Percentiles rank a stretch among this genome's conserved stretches.
Conservation (phyloP, 2,888 invertebrate genomes). For the Epinotia brunnichana region DNA sequence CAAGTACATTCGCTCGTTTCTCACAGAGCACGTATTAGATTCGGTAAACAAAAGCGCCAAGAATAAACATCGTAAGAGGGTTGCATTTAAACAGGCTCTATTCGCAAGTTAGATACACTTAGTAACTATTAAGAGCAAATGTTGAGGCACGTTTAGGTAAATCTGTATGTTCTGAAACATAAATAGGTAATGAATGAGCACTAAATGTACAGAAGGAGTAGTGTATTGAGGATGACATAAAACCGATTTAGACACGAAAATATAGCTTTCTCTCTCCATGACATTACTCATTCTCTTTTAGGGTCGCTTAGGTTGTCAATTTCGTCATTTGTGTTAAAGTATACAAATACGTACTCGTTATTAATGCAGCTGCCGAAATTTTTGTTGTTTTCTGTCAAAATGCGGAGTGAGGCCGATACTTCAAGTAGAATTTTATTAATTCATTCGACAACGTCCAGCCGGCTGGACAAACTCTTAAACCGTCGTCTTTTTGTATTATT, state of each 20-base stretch:
- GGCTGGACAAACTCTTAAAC: no score
- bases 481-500: no score
- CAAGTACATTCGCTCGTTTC: constrained; percentile 13
- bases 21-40: constrained; percentile 8
- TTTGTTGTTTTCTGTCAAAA: no score
- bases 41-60: constrained; percentile 17
- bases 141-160: neutral
- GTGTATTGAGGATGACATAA: neutral
- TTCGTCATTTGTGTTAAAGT: no score
- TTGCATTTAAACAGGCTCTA: constrained; percentile 13
- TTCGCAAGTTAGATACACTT: constrained; percentile 13
- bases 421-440: no score
- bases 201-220: neutral
- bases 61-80: constrained; percentile 28
- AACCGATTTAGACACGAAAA: neutral
- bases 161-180: neutral
- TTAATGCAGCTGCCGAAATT: no score
- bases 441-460: no score
- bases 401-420: no score
- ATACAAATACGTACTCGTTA: no score
- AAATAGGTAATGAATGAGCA: no score
- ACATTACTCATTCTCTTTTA: no score
- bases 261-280: neutral
- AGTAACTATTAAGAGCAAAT: constrained; percentile 20
- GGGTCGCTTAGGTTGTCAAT: no score